Evolutionary conservation across 2,888 invertebrate species (phyloP), one percentile per base, ranked within the genome.

Genomic region (Rhingia rostrata): DNA sequence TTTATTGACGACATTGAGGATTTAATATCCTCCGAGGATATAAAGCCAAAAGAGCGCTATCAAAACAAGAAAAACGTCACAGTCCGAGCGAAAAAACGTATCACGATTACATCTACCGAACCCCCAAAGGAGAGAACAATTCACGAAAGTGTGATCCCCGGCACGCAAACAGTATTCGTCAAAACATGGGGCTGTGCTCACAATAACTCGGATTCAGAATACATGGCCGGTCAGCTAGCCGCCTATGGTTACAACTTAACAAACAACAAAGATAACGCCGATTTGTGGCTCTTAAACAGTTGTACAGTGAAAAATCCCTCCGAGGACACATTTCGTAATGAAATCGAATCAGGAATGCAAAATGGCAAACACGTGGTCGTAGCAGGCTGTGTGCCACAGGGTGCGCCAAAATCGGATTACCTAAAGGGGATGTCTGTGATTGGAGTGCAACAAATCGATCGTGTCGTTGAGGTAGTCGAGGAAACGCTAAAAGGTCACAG

Each of bases 161-260:
- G 97, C 0, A 96, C 96, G 0, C 95, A 96, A 91, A 94, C 93
- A 53, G 94, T 98, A 54, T 97, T 95, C 88, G 94, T 98, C 1
- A 97, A 97, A 92, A 99, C 98, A 74, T 99, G 98, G 99, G 99
- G 99, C 4, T 99, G 99, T 91, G 96, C 98, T 0, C 99, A 99
- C 92, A 99, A 99, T 91, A 98, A 95, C 90, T 98, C 98, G 0
- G 99, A 99, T 91, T 96, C 97, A 0, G 99, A 99, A 92, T 99
- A 99, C 90, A 99, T 99, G 99, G 98, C 98, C 0, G 99, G 99
- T 0, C 95, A 98, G 87, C 92, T 99, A 74, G 95, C 97, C 0
- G 94, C 95, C 0, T 96, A 95, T 88, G 99, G 98, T 0, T 99
- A 98, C 90, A 94, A 93, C 70, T 93, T 98, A 56, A 96, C 96